Percentiles rank a stretch among this genome's conserved stretches.
phyloP scores from a whole-genome alignment of 2,113 vertebrate genomes.

The Uria aalge region DNA sequence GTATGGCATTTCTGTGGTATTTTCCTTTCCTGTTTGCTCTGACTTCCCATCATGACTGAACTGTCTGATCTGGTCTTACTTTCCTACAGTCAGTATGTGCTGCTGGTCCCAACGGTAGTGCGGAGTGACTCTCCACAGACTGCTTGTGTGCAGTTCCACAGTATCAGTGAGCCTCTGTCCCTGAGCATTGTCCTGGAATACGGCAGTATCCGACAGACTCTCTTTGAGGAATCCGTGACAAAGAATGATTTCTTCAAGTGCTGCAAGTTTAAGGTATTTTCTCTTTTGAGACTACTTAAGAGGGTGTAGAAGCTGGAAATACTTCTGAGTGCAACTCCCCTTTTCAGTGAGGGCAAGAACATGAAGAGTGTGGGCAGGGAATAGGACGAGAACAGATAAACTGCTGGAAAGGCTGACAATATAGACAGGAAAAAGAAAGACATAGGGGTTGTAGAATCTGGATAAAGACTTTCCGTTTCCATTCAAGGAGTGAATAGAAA shows the following conservation, averaged over 20 bases:
- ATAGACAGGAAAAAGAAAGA: not conserved
- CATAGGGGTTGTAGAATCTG: not conserved
- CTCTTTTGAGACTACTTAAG: not conserved
- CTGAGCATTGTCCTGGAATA: constrained; percentile 19
- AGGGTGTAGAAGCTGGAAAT: not conserved
- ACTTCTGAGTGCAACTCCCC: not conserved
- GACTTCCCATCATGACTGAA: not conserved
- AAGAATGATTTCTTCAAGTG: constrained; percentile 52
- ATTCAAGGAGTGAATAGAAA: not conserved
- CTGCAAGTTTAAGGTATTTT: constrained; percentile 49
- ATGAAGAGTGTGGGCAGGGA: not conserved
- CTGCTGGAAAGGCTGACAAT: not conserved
- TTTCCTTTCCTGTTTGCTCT: not conserved
- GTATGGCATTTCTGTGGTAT: accelerated
- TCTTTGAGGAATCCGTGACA: not conserved
- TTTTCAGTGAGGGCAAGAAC: not conserved
- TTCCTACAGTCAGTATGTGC: constrained; percentile 59
- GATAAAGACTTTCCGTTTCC: not conserved
- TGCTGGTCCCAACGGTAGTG: constrained; percentile 40
- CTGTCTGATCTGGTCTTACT: not conserved
- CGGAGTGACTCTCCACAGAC: not conserved
- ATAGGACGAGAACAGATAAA: not conserved
- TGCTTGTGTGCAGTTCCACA: constrained; percentile 48
- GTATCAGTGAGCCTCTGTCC: constrained; percentile 6
- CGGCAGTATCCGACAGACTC: not conserved